Conservation (phyloP, 2,113 vertebrate genomes). For the Nesogale talazaci region DNA sequence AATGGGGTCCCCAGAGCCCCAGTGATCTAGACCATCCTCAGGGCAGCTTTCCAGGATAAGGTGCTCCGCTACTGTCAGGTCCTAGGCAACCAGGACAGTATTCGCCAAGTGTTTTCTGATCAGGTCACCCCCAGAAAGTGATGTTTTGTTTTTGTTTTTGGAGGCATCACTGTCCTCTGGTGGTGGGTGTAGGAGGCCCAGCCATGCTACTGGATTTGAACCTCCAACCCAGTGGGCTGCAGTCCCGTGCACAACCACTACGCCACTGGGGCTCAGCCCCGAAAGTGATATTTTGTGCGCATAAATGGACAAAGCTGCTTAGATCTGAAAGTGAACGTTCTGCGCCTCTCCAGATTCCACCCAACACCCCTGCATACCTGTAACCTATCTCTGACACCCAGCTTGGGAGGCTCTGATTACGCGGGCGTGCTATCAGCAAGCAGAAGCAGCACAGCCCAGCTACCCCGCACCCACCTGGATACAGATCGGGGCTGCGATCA, state of each 20-base stretch:
- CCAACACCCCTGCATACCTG: background rate
- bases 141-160: too few relatives aligned
- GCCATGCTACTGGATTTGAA: too few relatives aligned
- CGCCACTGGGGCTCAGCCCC: too few relatives aligned
- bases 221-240: too few relatives aligned
- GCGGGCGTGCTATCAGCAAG: background rate
- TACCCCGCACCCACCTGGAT: background rate
- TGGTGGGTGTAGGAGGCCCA: too few relatives aligned
- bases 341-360: background rate
- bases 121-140: background rate
- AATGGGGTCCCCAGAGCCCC: background rate
- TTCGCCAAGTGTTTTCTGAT: background rate
- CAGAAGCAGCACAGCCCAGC: background rate
- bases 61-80: background rate
- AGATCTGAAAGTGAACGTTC: background rate
- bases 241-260: too few relatives aligned
- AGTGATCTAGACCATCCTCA: background rate
- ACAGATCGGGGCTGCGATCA: too few relatives aligned
- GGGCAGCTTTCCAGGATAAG: background rate
- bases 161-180: too few relatives aligned
- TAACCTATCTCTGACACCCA: background rate
- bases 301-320: background rate
- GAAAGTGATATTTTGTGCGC: background rate
- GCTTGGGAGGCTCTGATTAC: conserved; percentile 10
- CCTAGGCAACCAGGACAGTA: background rate